Percentiles rank a stretch among this genome's conserved stretches.
Evolutionary conservation across 2,888 invertebrate genomes (phyloP).

Genomic region (Trichogramma evanescens): DNA sequence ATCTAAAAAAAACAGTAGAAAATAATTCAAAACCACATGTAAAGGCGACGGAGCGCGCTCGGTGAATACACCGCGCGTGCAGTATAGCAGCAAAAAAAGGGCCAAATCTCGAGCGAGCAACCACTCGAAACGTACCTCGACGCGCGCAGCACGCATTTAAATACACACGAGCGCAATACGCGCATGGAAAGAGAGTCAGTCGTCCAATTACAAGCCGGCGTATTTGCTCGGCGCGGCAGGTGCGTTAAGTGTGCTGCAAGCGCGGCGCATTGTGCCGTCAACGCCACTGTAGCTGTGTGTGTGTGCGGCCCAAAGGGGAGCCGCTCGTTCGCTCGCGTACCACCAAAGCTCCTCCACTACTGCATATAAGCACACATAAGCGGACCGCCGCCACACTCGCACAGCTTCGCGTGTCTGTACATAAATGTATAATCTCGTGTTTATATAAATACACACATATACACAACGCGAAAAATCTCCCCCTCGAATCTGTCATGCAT

Average conservation of each 20-base stretch:
- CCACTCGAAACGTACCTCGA: no score
- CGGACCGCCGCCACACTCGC: not conserved
- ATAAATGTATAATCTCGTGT: not conserved
- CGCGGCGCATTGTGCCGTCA: conserved; percentile 17
- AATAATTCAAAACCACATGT: no score
- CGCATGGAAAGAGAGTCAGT: not conserved
- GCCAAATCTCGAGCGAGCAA: no score
- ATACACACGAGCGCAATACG: not conserved
- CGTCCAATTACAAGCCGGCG: conserved; percentile 19
- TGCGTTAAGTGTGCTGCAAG: not conserved
- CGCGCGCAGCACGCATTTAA: no score
- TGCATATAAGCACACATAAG: conserved; percentile 1
- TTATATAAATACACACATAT: conserved; percentile 9
- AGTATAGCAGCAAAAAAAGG: no score
- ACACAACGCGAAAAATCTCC: conserved; percentile 2
- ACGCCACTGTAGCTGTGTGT: not conserved
- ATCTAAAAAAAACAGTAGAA: no score
- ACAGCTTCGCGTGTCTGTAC: not conserved
- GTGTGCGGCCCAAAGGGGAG: not conserved
- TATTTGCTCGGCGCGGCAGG: conserved; percentile 13
- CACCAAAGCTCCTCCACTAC: not conserved
- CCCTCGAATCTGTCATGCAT: conserved; percentile 3
- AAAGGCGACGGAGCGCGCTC: no score
- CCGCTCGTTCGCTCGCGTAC: not conserved
- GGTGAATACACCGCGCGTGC: no score